These are phyloP conservation scores for Serinus canaria DNA, from an alignment of 2,113 vertebrate species.

Conservation along the genomic window DNA sequence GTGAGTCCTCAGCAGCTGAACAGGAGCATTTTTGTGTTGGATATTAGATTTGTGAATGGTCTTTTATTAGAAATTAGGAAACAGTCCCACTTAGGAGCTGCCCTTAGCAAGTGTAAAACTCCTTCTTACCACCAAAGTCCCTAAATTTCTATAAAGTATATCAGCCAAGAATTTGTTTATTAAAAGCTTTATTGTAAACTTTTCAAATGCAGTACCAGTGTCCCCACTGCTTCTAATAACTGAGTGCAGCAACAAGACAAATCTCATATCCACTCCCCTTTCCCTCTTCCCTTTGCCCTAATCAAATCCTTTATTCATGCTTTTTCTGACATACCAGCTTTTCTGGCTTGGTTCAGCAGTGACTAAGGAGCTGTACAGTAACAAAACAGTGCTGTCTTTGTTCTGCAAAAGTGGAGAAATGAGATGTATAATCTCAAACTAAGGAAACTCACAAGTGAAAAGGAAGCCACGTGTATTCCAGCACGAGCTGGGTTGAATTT, in stretches of 20 bases:
- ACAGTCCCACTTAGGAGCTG: neutral
- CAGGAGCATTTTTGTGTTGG: neutral
- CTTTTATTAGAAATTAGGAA: neutral
- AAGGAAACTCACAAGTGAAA: neutral
- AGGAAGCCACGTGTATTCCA: neutral
- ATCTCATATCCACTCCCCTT: neutral
- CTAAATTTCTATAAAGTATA: neutral
- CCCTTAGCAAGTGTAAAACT: neutral
- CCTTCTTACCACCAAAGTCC: neutral
- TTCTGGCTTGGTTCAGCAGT: slow-evolving; percentile 8
- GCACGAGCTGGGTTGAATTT: neutral
- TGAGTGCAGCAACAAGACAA: neutral
- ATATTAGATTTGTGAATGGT: neutral
- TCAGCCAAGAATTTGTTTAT: neutral
- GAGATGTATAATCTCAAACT: neutral
- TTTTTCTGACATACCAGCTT: slow-evolving; percentile 10
- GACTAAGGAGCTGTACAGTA: slow-evolving; percentile 25
- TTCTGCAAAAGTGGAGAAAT: slow-evolving; percentile 33
- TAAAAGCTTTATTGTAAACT: neutral
- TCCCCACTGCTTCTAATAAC: neutral
- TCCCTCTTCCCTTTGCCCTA: neutral
- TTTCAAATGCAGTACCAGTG: neutral
- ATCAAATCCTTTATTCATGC: slow-evolving; percentile 51
- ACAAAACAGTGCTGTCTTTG: slow-evolving; percentile 36
- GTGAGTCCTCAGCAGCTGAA: neutral